phyloP scores from a whole-genome alignment of 2,113 vertebrate species.

The Chlamydotis undulata region DNA sequence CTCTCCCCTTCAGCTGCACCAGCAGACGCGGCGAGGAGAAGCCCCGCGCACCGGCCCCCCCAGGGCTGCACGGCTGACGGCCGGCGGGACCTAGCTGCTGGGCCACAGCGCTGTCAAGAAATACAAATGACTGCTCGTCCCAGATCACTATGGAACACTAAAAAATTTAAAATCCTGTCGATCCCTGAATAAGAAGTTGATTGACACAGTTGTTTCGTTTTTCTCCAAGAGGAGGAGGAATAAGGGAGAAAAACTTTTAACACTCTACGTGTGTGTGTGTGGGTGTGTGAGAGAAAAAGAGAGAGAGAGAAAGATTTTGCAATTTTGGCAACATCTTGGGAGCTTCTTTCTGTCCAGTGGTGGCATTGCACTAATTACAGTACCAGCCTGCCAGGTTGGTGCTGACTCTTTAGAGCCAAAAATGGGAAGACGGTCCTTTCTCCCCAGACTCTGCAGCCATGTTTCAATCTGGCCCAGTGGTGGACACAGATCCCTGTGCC shows the following conservation, averaged over 20 bases:
- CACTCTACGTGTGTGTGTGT: not conserved
- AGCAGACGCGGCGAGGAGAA: conserved; percentile 12
- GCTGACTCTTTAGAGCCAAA: conserved; percentile 51
- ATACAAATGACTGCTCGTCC: conserved; percentile 62
- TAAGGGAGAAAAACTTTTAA: conserved; percentile 60
- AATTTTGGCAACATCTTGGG: conserved; percentile 77
- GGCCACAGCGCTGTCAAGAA: conserved; percentile 45
- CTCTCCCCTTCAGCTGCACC: not conserved
- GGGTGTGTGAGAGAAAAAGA: not conserved
- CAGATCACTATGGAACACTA: conserved; percentile 61
- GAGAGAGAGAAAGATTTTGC: conserved; percentile 50
- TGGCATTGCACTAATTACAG: conserved; percentile 72
- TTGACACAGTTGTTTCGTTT: conserved; percentile 70
- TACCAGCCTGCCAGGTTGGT: conserved; percentile 63
- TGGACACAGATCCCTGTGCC: conserved; percentile 91
- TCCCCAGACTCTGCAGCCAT: not conserved
- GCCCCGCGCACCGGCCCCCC: not conserved
- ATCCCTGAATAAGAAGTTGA: conserved; percentile 83
- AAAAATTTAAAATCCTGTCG: conserved; percentile 79
- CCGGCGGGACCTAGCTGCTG: not conserved
- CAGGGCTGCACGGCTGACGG: not conserved
- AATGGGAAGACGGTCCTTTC: conserved; percentile 61
- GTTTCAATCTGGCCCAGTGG: conserved; percentile 91
- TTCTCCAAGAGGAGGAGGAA: conserved; percentile 67
- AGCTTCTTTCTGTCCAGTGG: conserved; percentile 61